Base-by-base conservation (phyloP, 2,888 invertebrate species). In the Eristalis intricaria region DNA sequence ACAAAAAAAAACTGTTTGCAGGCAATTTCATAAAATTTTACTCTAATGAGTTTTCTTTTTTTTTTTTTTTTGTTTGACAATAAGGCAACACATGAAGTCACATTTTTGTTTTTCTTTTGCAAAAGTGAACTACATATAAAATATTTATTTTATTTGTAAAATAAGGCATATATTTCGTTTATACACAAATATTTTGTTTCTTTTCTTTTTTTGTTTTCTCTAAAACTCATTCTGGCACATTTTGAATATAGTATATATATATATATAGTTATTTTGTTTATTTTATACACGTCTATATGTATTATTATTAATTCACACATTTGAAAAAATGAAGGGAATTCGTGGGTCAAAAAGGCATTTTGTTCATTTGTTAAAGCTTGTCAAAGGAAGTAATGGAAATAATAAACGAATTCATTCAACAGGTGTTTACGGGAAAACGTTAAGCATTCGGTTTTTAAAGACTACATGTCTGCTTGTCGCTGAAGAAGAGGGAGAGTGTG, bases 181-280 rank as follows among this genome's bases (percentile, higher is more conserved):
- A 69, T 73, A 66, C 35, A 79, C 32, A 50, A 19, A 19, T 50
- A 50, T 26, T 60, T 60, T 61, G 56, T 38, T 38, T 71, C 58
- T 65, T 63, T 35, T 15, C 73, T 79, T 63, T 43, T 79, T 63
- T 43, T 15, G 68, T 75, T 80, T 75, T 56, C 23, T 79, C 75
- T 84, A 88, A 84, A 65, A 77, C 77, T 84, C 70, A 84, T 88
- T 88, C 88, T 88, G 88, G 88, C 88, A 88, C 88, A 88, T 84
- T 74, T 88, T 88, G 88, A 87, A 87, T 84, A 87, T 71, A 83
- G 79, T 83, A 73, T 80, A 84, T 79, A 73, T 76, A 80, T 82
- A 64, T 63, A 60, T 50, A 50, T 50, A 50, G 50, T n/a, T 50
- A 50, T 61, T 32, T 70, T 35, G 22, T 68, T 70, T 65, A 23